phyloP scores from a whole-genome alignment of 2,888 invertebrate genomes.

The Strigamia maritima region DNA sequence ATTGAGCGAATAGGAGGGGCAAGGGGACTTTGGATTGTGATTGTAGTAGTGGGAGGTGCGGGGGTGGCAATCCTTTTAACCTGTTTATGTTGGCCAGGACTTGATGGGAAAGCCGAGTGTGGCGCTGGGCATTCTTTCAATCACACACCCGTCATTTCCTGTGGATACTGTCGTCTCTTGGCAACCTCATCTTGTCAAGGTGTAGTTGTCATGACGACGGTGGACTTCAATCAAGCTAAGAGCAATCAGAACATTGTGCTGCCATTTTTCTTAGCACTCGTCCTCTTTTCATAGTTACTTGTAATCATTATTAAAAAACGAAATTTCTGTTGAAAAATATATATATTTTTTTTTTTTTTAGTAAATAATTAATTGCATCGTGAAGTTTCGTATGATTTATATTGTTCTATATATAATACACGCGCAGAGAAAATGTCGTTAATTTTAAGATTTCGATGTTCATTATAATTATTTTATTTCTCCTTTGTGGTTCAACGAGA shows the following conservation, averaged over 20 bases:
- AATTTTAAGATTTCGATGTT: constrained; percentile 10
- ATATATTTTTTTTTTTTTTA: neutral
- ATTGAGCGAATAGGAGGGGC: neutral
- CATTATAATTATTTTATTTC: neutral
- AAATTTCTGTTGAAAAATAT: constrained; percentile 1
- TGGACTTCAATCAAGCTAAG: constrained; percentile 34
- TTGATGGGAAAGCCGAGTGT: neutral
- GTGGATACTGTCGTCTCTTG: constrained; percentile 13
- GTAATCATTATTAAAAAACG: constrained; percentile 6
- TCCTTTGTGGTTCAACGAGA: constrained; percentile 9
- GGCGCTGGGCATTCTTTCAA: constrained; percentile 28
- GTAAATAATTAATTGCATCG: neutral
- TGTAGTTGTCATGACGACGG: neutral
- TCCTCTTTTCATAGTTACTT: neutral
- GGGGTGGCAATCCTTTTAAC: constrained; percentile 23
- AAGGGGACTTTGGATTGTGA: neutral
- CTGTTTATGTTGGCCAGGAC: constrained; percentile 26
- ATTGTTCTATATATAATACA: neutral
- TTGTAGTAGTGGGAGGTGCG: constrained; percentile 10
- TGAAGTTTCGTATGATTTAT: neutral
- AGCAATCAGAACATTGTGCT: constrained; percentile 27
- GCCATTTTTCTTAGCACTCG: neutral
- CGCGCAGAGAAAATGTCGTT: neutral
- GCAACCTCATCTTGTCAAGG: constrained; percentile 37
- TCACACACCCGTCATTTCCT: constrained; percentile 36